These are phyloP conservation scores for Uropsilus gracilis DNA, from an alignment of 2,113 vertebrate species.

Conservation along the genomic window DNA sequence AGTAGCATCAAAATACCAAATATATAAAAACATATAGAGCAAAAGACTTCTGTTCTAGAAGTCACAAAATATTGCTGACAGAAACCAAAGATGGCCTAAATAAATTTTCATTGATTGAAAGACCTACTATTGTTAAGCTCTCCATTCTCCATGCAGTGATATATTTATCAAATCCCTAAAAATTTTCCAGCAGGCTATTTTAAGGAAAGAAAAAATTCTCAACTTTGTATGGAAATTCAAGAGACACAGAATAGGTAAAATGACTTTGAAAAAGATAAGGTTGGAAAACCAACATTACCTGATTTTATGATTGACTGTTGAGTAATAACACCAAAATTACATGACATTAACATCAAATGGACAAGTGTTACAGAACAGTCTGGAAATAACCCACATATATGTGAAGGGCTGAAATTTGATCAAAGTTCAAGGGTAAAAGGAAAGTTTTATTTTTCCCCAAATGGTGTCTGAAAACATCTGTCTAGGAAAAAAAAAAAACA, in stretches of 20 bases:
- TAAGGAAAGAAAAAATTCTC: not conserved
- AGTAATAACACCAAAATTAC: not conserved
- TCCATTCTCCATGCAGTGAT: not conserved
- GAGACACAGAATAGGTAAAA: not conserved
- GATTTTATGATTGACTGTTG: not conserved
- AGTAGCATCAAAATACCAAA: not conserved
- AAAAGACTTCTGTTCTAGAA: not conserved
- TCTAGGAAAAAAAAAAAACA: not conserved
- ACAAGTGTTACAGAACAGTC: not conserved
- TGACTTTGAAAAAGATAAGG: not conserved
- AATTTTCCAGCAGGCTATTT: not conserved
- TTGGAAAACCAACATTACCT: not conserved
- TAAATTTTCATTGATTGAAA: not conserved
- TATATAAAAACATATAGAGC: not conserved
- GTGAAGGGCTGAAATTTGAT: not conserved
- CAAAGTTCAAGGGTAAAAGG: not conserved
- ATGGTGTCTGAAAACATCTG: not conserved
- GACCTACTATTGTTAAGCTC: not conserved
- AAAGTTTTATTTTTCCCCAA: not conserved
- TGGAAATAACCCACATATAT: not conserved
- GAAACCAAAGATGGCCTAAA: not conserved
- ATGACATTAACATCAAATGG: not conserved
- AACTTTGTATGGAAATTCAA: slow-evolving; percentile 29
- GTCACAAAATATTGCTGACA: not conserved
- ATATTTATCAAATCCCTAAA: not conserved